Conservation (phyloP, 2,888 invertebrate species). For the Drosophila melanosoma region DNA sequence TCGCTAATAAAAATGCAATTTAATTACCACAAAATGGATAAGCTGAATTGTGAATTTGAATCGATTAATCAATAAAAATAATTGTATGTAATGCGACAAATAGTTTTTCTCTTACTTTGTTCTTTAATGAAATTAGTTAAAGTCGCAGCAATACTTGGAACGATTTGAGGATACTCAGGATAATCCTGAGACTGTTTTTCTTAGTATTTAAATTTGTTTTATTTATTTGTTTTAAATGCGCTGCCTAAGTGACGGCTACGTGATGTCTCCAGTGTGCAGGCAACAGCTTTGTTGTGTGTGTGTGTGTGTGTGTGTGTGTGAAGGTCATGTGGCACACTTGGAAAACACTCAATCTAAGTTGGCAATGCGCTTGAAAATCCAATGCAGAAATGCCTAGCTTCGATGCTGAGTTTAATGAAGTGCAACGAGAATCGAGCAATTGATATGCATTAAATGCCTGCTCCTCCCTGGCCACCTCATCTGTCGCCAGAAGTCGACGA, state of each 20-base stretch:
- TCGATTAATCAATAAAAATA: not conserved
- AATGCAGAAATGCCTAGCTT: constrained; percentile 40
- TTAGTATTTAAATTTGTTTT: not conserved
- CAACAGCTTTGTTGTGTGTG: not conserved
- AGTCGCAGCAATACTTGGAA: not conserved
- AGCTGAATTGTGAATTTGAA: not conserved
- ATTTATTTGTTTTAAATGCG: constrained; percentile 13
- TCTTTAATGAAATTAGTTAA: not conserved
- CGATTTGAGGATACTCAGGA: constrained; percentile 2
- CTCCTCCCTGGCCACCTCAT: constrained; percentile 33
- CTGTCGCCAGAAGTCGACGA: constrained; percentile 25
- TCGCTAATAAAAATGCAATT: not conserved
- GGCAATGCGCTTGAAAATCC: constrained; percentile 17
- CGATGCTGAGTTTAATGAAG: constrained; percentile 74
- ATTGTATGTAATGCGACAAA: not conserved
- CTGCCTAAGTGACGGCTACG: constrained; percentile 57
- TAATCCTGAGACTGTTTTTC: constrained; percentile 15
- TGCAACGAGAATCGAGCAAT: constrained; percentile 73
- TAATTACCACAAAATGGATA: not conserved
- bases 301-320: constrained; percentile 52
- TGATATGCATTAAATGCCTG: constrained; percentile 64
- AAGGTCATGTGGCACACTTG: constrained; percentile 70
- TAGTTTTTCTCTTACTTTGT: not conserved
- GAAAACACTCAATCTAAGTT: constrained; percentile 31
- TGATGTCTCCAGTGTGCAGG: constrained; percentile 38